Evolutionary conservation across 2,888 invertebrate species (phyloP).

Genomic region (Synergus laeviventris): DNA sequence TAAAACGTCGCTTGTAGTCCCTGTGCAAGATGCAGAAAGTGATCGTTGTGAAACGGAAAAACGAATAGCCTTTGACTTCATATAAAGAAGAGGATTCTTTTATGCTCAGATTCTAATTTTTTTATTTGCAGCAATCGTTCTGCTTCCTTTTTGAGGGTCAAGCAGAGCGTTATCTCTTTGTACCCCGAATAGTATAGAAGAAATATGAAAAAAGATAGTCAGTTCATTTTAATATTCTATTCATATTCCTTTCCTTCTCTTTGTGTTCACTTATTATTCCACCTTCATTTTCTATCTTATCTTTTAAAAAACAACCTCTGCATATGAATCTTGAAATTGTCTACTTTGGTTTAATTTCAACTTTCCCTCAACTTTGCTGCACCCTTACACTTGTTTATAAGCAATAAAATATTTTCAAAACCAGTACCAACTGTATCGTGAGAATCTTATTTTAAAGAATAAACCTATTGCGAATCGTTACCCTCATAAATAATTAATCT

Average conservation of each 20-base stretch:
- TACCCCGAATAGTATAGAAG: background rate
- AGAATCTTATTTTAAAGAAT: conserved; percentile 64
- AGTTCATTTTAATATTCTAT: conserved; percentile 22
- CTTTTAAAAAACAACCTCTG: too few relatives aligned
- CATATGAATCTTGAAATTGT: too few relatives aligned
- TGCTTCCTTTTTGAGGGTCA: background rate
- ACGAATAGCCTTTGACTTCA: background rate
- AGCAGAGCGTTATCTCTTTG: conserved; percentile 10
- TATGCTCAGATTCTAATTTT: background rate
- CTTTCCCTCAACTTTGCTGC: conserved; percentile 2
- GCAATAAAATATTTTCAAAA: background rate
- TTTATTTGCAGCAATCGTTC: background rate
- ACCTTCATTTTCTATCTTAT: conserved; percentile 13
- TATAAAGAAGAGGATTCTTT: background rate
- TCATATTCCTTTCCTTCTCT: background rate
- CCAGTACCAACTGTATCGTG: conserved; percentile 42
- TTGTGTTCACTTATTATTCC: conserved; percentile 11
- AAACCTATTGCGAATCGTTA: conserved; percentile 56
- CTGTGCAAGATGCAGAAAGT: conserved; percentile 35
- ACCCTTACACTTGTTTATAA: too few relatives aligned
- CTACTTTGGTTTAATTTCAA: conserved; percentile 20
- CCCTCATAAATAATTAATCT: background rate
- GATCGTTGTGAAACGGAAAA: background rate
- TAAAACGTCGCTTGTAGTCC: background rate
- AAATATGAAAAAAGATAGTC: background rate